Base-by-base conservation (phyloP, 2,113 vertebrate genomes). In the Otolemur garnettii region DNA sequence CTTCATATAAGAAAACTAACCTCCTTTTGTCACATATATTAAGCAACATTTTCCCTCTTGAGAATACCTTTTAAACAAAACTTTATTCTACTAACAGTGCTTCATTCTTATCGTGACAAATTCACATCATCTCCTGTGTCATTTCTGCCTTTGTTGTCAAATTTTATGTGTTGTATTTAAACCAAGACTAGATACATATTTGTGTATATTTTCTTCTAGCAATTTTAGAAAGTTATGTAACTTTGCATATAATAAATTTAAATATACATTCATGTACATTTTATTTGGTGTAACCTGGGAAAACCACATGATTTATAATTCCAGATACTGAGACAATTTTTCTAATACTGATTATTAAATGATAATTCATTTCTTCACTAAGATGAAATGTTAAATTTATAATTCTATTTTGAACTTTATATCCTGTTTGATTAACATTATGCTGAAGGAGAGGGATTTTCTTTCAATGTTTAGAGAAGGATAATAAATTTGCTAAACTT, bases 121-220 rank as follows among this genome's bases (percentile, higher is more conserved):
- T 75, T 75, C 7, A 50, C 24, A 69, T 45, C 18, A 72, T 74
- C 81, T 62, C 9, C 33, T 90, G 7, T 69, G 19, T 26, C 35
- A 88, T 81, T 94, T 75, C n/a, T 71, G 3, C 4, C 57, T n/a
- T 35, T 85, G 21, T 75, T 60, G 7, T 57, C 26, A 91, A n/a
- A 35, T 66, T 77, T 91, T 71, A 38, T 17, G 19, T 19, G 11
- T 35, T 94, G 0, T 60, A 66, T 78, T 88, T 17, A 77, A 45
- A 93, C 13, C 22, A 91, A 57, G 3, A 64, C 91, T 72, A 68
- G 5, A 92, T 60, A 95, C 90, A 72, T 94, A 92, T 33, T n/a
- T 72, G 26, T 60, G 1, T 33, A 72, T 28, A 50, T 33, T 87
- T 94, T 90, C 35, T 88, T 91, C 18, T 45, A 87, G 18, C 26